Conservation (phyloP, 2,888 invertebrate genomes). For the Conomelus anceps region DNA sequence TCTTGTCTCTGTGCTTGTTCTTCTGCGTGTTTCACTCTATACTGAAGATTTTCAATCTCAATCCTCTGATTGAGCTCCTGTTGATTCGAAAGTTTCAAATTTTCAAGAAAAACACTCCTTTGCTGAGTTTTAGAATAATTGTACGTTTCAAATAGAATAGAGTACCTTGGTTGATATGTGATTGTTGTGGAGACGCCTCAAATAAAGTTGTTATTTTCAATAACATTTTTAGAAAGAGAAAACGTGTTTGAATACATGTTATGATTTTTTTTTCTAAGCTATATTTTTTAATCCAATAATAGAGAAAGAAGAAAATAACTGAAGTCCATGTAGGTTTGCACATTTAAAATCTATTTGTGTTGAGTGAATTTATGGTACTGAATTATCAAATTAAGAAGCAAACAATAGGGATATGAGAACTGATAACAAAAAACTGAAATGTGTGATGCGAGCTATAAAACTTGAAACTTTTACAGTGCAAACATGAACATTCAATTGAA, state of each 20-base stretch:
- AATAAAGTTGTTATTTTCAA: neutral
- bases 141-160: too few species aligned
- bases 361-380: neutral
- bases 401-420: neutral
- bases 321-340: neutral
- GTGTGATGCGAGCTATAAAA: neutral
- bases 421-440: neutral
- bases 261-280: too few species aligned
- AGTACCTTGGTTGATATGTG: neutral
- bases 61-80: slow-evolving; percentile 20
- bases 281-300: too few species aligned
- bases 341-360: neutral
- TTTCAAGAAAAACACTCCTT: neutral
- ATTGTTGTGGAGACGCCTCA: neutral
- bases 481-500: neutral
- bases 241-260: too few species aligned
- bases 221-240: neutral
- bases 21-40: slow-evolving; percentile 16
- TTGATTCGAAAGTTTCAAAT: neutral
- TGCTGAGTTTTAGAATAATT: too few species aligned
- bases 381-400: neutral
- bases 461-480: neutral
- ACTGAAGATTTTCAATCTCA: slow-evolving; percentile 11
- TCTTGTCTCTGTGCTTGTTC: slow-evolving; percentile 18
- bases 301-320: neutral